Conservation (phyloP, 2,797 vertebrate genomes). For the Acestrorhynchus altus region DNA sequence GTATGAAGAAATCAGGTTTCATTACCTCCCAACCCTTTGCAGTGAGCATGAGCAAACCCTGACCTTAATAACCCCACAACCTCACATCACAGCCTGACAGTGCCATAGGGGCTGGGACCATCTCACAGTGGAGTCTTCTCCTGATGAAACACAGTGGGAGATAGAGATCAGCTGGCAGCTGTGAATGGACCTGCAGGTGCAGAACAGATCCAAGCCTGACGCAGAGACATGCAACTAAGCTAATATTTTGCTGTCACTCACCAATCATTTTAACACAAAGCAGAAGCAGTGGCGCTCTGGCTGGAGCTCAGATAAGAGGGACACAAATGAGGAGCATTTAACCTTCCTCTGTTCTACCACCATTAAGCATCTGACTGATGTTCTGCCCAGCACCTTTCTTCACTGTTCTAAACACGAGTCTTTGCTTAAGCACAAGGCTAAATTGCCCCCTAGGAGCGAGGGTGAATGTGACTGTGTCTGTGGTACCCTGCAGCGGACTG, state of each 20-base stretch:
- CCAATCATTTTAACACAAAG: constrained; percentile 48
- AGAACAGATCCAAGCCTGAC: constrained; percentile 32
- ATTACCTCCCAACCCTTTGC: background rate
- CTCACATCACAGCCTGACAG: constrained; percentile 7
- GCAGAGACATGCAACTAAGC: constrained; percentile 33
- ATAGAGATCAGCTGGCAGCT: constrained; percentile 49
- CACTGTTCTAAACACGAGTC: constrained; percentile 3
- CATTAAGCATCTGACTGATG: constrained; percentile 29
- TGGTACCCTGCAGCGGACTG: no score
- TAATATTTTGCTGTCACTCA: constrained; percentile 58
- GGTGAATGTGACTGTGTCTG: no score
- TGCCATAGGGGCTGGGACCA: background rate
- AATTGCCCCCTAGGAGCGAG: no score
- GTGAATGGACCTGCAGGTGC: constrained; percentile 49
- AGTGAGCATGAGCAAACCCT: background rate
- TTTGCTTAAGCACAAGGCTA: no score
- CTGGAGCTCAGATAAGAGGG: constrained; percentile 43
- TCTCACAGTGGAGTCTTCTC: background rate
- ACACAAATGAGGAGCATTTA: background rate
- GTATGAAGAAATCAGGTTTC: background rate
- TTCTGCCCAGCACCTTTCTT: constrained; percentile 7
- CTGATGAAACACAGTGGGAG: constrained; percentile 30
- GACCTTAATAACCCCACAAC: constrained; percentile 8
- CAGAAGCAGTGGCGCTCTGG: constrained; percentile 40
- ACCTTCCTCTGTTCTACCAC: constrained; percentile 28